A percentile compares a stretch with the other conserved stretches of the same genome.
phyloP scores from a whole-genome alignment of 2,797 vertebrate genomes.

The Catostomus latipinnis region DNA sequence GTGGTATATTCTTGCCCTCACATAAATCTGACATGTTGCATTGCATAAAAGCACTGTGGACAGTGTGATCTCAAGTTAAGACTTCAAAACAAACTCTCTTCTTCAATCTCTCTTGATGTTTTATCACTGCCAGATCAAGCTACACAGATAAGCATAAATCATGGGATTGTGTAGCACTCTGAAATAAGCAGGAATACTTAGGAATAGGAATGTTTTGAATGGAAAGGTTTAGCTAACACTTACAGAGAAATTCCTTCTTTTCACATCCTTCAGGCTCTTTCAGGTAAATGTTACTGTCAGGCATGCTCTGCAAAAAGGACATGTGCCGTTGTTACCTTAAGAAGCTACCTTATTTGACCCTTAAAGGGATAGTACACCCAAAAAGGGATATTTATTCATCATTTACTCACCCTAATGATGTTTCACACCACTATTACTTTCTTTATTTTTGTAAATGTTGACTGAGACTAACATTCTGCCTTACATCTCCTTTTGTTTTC shows the following conservation, averaged over 20 bases:
- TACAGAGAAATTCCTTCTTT: background rate
- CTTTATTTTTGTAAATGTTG: too few relatives aligned
- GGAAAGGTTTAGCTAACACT: background rate
- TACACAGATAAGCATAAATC: background rate
- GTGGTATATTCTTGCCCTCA: conserved; percentile 6
- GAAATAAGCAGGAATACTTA: background rate
- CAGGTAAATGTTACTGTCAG: background rate
- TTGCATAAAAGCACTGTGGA: conserved; percentile 17
- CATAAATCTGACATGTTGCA: conserved; percentile 42
- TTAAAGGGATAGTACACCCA: background rate
- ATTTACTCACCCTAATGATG: too few relatives aligned
- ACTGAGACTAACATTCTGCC: too few relatives aligned
- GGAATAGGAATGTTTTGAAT: background rate
- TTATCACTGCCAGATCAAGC: background rate
- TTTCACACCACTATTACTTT: too few relatives aligned
- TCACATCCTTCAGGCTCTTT: background rate
- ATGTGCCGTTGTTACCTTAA: too few relatives aligned
- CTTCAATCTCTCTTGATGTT: background rate
- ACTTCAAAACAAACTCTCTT: background rate
- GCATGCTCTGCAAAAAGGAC: too few relatives aligned
- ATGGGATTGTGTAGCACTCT: background rate
- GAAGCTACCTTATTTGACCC: too few relatives aligned
- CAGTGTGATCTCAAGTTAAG: conserved; percentile 21
- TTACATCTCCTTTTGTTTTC: too few relatives aligned
- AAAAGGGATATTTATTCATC: too few relatives aligned